Evolutionary conservation across 2,797 vertebrate species (phyloP).

Genomic region (Manis crassicaudata): DNA sequence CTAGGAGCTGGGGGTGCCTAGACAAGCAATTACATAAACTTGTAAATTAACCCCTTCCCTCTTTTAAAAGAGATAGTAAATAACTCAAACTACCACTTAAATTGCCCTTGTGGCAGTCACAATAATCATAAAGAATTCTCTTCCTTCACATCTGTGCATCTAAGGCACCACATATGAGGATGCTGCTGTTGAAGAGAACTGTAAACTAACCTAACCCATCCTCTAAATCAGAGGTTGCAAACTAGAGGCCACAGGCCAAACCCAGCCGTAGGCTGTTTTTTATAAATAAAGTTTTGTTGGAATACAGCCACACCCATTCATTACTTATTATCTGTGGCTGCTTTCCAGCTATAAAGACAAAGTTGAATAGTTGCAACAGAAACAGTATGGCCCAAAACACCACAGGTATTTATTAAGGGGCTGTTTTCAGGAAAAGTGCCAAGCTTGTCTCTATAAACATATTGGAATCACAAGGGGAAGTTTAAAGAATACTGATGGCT

Average conservation of each 20-base stretch:
- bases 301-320: background rate
- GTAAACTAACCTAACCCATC: background rate
- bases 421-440: background rate
- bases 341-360: background rate
- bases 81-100: background rate
- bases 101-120: background rate
- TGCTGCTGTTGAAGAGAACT: background rate
- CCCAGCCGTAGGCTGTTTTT: background rate
- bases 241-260: background rate
- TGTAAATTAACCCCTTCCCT: background rate
- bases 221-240: background rate
- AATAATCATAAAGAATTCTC: background rate
- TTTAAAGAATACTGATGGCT: background rate
- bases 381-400: background rate
- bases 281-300: background rate
- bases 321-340: background rate
- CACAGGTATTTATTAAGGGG: background rate
- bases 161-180: background rate
- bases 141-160: background rate
- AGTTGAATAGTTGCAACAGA: background rate
- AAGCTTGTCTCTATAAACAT: background rate
- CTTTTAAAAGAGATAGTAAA: background rate
- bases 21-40: background rate
- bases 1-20: background rate
- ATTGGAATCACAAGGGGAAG: background rate